These are phyloP conservation scores for Melanargia galathea DNA, from an alignment of 2,888 invertebrate genomes.

Conservation along the genomic window DNA sequence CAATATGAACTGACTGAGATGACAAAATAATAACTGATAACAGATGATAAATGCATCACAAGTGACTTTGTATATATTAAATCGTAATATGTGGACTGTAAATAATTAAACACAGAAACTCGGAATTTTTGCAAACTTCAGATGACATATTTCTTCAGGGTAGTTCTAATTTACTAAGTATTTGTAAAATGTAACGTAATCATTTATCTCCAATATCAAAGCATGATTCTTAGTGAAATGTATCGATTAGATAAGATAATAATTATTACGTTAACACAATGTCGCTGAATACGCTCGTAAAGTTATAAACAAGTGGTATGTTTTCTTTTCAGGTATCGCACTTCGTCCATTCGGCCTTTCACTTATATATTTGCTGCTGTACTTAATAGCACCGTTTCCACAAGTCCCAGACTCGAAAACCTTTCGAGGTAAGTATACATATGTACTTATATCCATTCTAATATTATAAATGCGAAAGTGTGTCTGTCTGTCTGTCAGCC, in stretches of 20 bases:
- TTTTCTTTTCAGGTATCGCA: constrained; percentile 85
- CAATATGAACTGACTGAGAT: neutral
- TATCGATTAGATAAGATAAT: too few species aligned
- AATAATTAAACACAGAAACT: neutral
- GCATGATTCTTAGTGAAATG: too few species aligned
- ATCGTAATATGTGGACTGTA: too few species aligned
- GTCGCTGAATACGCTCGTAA: neutral
- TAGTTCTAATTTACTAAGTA: too few species aligned
- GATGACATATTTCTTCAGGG: neutral
- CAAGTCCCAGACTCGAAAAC: constrained; percentile 87
- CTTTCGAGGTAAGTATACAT: constrained; percentile 81
- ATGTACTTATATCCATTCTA: too few species aligned
- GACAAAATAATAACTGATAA: neutral
- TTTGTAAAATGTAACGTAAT: too few species aligned
- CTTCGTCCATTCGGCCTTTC: constrained; percentile 92
- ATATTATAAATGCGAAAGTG: too few species aligned
- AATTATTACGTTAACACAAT: neutral
- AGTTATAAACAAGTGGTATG: neutral
- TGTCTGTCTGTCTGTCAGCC: too few species aligned
- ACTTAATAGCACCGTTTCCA: constrained; percentile 89
- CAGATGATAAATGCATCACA: neutral
- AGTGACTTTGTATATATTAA: neutral
- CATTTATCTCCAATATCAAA: constrained; percentile 11
- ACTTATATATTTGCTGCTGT: constrained; percentile 88
- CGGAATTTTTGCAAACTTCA: neutral